These are phyloP conservation scores for Trachelus iudaicus DNA, from an alignment of 2,888 invertebrate genomes.

Conservation along the genomic window DNA sequence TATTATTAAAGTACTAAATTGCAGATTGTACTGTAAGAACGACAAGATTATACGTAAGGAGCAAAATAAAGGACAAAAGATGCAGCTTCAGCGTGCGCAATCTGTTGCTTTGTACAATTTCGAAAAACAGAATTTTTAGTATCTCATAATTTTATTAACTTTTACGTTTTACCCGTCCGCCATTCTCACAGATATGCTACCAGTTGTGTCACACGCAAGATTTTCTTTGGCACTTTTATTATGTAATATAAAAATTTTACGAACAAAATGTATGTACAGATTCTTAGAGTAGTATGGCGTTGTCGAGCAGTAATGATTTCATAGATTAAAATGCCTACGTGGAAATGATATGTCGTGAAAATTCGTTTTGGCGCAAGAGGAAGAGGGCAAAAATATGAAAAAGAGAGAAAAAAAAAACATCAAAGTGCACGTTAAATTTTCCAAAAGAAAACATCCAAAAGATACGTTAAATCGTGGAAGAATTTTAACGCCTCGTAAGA, in stretches of 20 bases:
- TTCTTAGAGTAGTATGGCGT: constrained; percentile 60
- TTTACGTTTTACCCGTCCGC: neutral
- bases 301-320: constrained; percentile 31
- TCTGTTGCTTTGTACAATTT: neutral
- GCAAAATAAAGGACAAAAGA: neutral
- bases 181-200: neutral
- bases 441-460: neutral
- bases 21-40: neutral
- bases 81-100: neutral
- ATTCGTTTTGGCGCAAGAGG: neutral
- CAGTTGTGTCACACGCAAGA: constrained; percentile 1
- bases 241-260: constrained; percentile 47
- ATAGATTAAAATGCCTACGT: constrained; percentile 37
- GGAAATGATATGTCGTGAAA: constrained; percentile 33
- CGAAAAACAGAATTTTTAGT: neutral
- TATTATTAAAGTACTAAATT: neutral
- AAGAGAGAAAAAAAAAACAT: neutral
- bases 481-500: neutral
- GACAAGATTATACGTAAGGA: neutral
- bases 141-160: neutral
- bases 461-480: neutral
- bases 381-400: neutral
- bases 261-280: constrained; percentile 55
- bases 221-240: constrained; percentile 65
- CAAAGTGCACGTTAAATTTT: neutral